Conservation (phyloP, 2,888 invertebrate species). For the Protodeltote pygarga region DNA sequence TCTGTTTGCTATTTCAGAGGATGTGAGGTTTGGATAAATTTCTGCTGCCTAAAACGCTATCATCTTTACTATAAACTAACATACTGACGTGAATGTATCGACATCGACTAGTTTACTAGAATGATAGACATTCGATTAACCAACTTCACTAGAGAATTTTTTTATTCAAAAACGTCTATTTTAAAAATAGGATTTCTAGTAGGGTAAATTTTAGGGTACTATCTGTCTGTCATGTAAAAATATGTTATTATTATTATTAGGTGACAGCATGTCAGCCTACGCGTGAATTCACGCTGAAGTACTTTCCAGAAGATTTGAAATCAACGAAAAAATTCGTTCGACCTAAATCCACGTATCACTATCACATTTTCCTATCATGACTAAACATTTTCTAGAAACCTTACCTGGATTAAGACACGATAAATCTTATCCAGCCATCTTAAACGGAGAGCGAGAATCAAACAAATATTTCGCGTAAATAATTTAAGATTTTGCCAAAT, state of each 20-base stretch:
- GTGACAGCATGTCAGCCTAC: too few relatives aligned
- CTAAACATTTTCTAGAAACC: constrained; percentile 28
- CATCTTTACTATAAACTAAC: constrained; percentile 4
- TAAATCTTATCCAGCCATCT: constrained; percentile 30
- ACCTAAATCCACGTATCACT: constrained; percentile 19
- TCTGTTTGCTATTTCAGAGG: too few relatives aligned
- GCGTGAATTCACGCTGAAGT: too few relatives aligned
- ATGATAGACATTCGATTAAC: constrained; percentile 40
- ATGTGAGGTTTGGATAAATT: too few relatives aligned
- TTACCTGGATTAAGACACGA: constrained; percentile 25
- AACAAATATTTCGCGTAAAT: constrained; percentile 38
- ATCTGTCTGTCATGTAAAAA: too few relatives aligned
- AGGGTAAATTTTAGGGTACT: too few relatives aligned
- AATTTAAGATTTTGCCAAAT: constrained; percentile 32
- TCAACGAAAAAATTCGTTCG: constrained; percentile 16
- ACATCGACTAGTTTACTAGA: constrained; percentile 17
- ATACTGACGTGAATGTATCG: constrained; percentile 4
- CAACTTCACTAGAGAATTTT: too few relatives aligned
- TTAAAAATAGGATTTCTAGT: too few relatives aligned
- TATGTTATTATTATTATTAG: too few relatives aligned
- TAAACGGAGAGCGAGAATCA: constrained; percentile 38
- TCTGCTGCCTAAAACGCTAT: too few relatives aligned
- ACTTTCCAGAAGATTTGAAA: too few relatives aligned
- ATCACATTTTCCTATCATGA: constrained; percentile 27
- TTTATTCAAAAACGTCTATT: too few relatives aligned